Evolutionary conservation across 1,140 invertebrate genomes (phyloP).

Genomic region (Pseudomyrmex concolor): DNA sequence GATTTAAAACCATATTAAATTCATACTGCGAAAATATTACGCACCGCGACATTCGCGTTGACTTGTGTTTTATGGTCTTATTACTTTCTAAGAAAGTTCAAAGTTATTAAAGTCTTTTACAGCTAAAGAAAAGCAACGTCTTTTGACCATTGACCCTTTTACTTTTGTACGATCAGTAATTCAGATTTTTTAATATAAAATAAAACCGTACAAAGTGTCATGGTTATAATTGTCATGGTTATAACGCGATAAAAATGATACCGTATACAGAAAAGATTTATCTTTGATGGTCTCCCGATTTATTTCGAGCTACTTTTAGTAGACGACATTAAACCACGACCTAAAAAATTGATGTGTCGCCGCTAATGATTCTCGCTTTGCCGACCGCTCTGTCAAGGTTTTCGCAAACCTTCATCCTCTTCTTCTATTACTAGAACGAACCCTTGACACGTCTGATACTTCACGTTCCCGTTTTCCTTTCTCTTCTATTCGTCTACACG

Average conservation of each 20-base stretch:
- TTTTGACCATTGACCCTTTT: too few relatives aligned
- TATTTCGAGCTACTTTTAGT: too few relatives aligned
- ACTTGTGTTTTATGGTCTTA: too few relatives aligned
- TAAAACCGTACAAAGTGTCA: not conserved
- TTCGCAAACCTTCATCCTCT: slow-evolving; percentile 10
- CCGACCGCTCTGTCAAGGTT: slow-evolving; percentile 32
- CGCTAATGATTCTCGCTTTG: slow-evolving; percentile 40
- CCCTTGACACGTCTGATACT: slow-evolving; percentile 37
- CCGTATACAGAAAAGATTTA: not conserved
- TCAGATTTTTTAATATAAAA: too few relatives aligned
- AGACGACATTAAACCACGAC: not conserved
- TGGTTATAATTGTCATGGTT: not conserved
- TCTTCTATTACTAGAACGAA: slow-evolving; percentile 35
- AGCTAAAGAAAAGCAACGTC: too few relatives aligned
- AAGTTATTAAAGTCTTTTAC: too few relatives aligned
- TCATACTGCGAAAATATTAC: too few relatives aligned
- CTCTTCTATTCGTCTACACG: too few relatives aligned
- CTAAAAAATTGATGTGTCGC: slow-evolving; percentile 29
- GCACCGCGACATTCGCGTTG: too few relatives aligned
- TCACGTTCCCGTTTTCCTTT: slow-evolving; percentile 1
- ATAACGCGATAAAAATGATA: not conserved
- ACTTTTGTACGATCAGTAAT: too few relatives aligned
- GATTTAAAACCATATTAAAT: too few relatives aligned
- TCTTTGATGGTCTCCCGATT: not conserved
- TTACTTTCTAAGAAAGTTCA: too few relatives aligned